phyloP scores from a whole-genome alignment of 2,888 invertebrate species.

The Hesperia comma region DNA sequence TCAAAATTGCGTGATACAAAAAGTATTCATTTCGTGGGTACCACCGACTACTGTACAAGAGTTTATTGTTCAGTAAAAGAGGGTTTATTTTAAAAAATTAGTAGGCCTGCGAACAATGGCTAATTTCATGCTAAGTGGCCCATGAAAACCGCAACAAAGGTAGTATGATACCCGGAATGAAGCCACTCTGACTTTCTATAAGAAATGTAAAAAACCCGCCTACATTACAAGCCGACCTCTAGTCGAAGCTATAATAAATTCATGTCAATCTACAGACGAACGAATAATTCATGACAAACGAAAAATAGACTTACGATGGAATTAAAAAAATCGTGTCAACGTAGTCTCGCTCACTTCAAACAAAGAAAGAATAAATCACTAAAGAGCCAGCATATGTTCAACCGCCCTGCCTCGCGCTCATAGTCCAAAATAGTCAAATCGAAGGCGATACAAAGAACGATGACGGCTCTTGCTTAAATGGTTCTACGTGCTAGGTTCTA shows the following conservation, averaged over 20 bases:
- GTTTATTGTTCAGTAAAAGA: conserved; percentile 27
- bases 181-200: conserved; percentile 19
- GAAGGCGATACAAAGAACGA: conserved; percentile 66
- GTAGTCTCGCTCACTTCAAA: conserved; percentile 68
- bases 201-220: conserved; percentile 17
- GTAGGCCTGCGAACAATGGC: conserved; percentile 32
- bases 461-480: conserved; percentile 48
- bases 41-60: background rate
- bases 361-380: conserved; percentile 82
- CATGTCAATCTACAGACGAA: conserved; percentile 39
- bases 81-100: conserved; percentile 29
- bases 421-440: conserved; percentile 49
- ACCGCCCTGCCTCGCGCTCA: conserved; percentile 53
- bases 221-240: background rate
- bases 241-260: conserved; percentile 37
- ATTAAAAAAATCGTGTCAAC: conserved; percentile 67
- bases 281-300: conserved; percentile 47
- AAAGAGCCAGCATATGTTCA: conserved; percentile 52
- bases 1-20: background rate
- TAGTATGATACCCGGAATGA: conserved; percentile 15
- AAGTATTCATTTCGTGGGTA: background rate
- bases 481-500: conserved; percentile 47
- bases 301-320: conserved; percentile 44
- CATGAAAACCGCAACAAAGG: conserved; percentile 29
- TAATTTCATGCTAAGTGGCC: conserved; percentile 35